These are phyloP conservation scores for Melopsittacus undulatus DNA, from an alignment of 2,797 vertebrate genomes.

Conservation along the genomic window DNA sequence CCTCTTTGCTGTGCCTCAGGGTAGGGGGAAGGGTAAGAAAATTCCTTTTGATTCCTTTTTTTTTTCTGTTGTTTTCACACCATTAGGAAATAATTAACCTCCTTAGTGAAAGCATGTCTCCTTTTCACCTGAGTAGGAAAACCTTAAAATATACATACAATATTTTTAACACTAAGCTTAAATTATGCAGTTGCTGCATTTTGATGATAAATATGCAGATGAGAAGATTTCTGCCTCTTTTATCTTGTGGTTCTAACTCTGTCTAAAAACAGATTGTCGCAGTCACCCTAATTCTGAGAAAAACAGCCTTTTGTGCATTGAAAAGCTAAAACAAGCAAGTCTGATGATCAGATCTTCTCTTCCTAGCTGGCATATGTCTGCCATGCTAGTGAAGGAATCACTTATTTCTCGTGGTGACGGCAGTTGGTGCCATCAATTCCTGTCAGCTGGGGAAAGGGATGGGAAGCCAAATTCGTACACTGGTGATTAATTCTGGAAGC, in stretches of 20 bases:
- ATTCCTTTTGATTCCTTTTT: constrained; percentile 60
- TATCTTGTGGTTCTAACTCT: constrained; percentile 59
- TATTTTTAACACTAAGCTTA: constrained; percentile 76
- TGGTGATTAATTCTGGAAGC: constrained; percentile 51
- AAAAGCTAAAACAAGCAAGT: constrained; percentile 62
- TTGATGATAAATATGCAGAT: constrained; percentile 76
- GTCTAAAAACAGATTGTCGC: constrained; percentile 74
- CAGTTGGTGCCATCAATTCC: constrained; percentile 60
- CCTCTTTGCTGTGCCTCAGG: neutral
- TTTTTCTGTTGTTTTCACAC: constrained; percentile 66
- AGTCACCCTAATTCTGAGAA: constrained; percentile 69
- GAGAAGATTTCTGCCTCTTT: constrained; percentile 58
- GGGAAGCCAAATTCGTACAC: constrained; percentile 28
- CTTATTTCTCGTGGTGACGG: constrained; percentile 41
- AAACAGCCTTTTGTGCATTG: constrained; percentile 69
- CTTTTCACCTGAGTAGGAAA: constrained; percentile 69
- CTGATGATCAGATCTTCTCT: constrained; percentile 56
- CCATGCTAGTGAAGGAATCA: constrained; percentile 58
- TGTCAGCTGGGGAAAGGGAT: constrained; percentile 49
- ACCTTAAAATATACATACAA: constrained; percentile 73
- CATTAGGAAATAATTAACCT: constrained; percentile 81
- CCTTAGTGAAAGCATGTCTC: constrained; percentile 70
- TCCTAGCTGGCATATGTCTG: constrained; percentile 57
- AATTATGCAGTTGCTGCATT: constrained; percentile 77
- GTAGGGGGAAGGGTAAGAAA: constrained; percentile 60